phyloP scores from a whole-genome alignment of 2,113 vertebrate species.

The Poecilia latipinna region DNA sequence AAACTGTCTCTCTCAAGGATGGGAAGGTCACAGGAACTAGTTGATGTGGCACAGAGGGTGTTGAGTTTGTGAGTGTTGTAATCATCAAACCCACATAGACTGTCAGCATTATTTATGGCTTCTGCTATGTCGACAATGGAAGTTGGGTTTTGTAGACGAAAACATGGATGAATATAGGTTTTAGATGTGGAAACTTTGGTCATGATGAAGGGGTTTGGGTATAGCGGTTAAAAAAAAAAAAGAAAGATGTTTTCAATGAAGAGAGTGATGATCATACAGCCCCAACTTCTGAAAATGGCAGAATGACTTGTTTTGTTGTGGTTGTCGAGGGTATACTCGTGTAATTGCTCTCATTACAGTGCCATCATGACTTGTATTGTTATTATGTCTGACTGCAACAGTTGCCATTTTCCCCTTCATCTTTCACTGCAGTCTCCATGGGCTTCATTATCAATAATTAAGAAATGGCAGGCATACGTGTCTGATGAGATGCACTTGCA shows the following conservation, averaged over 20 bases:
- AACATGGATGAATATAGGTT: conserved; percentile 30
- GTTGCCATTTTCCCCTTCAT: conserved; percentile 69
- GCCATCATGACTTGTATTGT: conserved; percentile 60
- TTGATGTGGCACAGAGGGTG: conserved; percentile 45
- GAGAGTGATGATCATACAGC: conserved; percentile 31
- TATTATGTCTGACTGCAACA: conserved; percentile 68
- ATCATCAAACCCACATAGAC: conserved; percentile 31
- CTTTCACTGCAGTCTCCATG: conserved; percentile 61
- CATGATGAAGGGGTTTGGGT: conserved; percentile 19
- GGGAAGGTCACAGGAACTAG: conserved; percentile 65
- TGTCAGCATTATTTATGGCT: conserved; percentile 55
- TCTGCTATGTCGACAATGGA: conserved; percentile 30
- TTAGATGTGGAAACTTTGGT: conserved; percentile 29
- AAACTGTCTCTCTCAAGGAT: conserved; percentile 56
- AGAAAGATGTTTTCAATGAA: conserved; percentile 26
- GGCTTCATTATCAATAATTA: conserved; percentile 81
- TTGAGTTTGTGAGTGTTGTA: conserved; percentile 35
- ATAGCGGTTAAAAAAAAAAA: conserved; percentile 28
- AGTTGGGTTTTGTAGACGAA: conserved; percentile 30
- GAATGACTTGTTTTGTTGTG: conserved; percentile 48
- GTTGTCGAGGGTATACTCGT: conserved; percentile 45
- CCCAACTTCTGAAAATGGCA: conserved; percentile 28
- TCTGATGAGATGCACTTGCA: conserved; percentile 40
- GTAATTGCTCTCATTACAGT: conserved; percentile 69
- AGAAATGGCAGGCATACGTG: conserved; percentile 72